Base-by-base conservation (phyloP, 2,113 vertebrate species). In the Saccopteryx bilineata region DNA sequence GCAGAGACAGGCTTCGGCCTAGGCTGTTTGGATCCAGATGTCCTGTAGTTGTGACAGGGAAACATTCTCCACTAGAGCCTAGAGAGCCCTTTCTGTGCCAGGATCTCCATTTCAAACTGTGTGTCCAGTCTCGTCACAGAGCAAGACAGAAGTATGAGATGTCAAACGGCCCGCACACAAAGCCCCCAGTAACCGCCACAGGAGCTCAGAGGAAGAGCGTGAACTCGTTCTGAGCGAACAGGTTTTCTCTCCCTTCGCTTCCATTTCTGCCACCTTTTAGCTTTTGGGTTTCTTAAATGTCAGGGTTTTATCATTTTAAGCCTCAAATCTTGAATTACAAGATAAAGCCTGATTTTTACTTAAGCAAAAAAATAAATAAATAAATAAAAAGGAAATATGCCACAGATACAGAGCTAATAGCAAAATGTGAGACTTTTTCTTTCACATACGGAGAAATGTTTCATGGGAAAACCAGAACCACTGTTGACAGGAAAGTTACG, bases 401-500 rank as follows among this genome's bases (percentile, higher is more conserved):
- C 71, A 66, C 69, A 48, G 46, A 90, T 39, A 78, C 28, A 54
- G 52, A 88, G 13, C 80, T 78, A 88, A 91, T 10, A 61, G 75
- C 54, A 87, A 91, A 93, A 94, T 56, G 28, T 69, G 76, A 61
- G 54, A 76, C 26, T 92, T 79, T 50, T n/a, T 69, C 28, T n/a
- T 87, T 46, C 5, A 48, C 28, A 58, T 8, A 65, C 13, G 66
- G 56, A 92, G 31, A 95, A 80, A 50, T 0, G 13, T 90, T 89
- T 88, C 81, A 92, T 46, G 48, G 26, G 60, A 48, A 92, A 91
- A 87, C 68, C 39, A 76, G 80, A 93, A 87, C 82, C 63, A 54
- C 50, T 28, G 2, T 39, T 71, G 63, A 48, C 13, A 69, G 54
- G 18, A 66, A 48, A 86, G 39, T 71, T 89, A 24, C 24, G 5